phyloP scores from a whole-genome alignment of 2,888 invertebrate species.

The Eudemis profundana region DNA sequence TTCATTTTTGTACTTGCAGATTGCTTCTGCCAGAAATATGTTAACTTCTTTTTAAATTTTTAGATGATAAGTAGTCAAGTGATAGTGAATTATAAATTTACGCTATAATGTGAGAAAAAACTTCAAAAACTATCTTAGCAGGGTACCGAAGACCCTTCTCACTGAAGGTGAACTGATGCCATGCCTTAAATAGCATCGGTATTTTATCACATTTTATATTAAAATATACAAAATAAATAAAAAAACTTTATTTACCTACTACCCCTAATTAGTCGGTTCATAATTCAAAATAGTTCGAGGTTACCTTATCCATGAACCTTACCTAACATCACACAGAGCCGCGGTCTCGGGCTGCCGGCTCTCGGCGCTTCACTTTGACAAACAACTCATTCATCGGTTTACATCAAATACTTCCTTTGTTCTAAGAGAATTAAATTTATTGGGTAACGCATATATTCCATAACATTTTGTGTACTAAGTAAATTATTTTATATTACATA shows the following conservation, averaged over 20 bases:
- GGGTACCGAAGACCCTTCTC: conserved; percentile 54
- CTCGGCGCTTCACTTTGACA: not conserved
- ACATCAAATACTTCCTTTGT: not conserved
- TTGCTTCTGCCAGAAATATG: not conserved
- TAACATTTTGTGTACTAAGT: not conserved
- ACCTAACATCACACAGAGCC: conserved; percentile 13
- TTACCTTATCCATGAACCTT: conserved; percentile 14
- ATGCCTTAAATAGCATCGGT: conserved; percentile 46
- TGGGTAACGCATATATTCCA: not conserved
- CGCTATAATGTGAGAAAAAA: conserved; percentile 30
- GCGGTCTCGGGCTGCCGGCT: not conserved
- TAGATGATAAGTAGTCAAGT: conserved; percentile 11
- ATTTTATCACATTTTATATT: conserved; percentile 55
- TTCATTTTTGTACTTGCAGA: conserved; percentile 13
- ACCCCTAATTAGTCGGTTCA: conserved; percentile 28
- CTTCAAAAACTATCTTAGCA: conserved; percentile 37
- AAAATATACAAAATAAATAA: conserved; percentile 28
- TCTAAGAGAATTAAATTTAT: not conserved
- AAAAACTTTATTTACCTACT: conserved; percentile 19
- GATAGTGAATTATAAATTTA: conserved; percentile 24
- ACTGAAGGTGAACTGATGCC: conserved; percentile 48
- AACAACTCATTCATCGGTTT: not conserved
- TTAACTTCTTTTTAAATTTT: not conserved
- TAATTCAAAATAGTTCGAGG: conserved; percentile 25
- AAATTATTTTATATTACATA: not conserved